Base-by-base conservation (phyloP, 92 coral and sea anemone genomes). In the Phenganax marumi region DNA sequence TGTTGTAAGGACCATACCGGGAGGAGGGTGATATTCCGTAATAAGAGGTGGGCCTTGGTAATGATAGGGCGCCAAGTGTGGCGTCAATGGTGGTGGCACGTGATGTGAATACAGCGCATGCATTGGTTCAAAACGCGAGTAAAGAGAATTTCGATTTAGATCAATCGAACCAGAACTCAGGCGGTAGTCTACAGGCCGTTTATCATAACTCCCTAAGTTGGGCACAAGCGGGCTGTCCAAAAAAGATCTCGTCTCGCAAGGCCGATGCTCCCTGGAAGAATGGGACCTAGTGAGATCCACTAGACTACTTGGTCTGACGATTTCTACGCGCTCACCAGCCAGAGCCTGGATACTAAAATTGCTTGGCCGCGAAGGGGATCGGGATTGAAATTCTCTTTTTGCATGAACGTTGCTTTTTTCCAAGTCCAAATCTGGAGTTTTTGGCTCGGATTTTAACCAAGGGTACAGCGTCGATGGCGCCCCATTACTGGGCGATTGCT, bases 371-470 rank as follows among this genome's bases (percentile, higher is more conserved):
- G 57, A 8, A 47, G 82, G 82, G n/a, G 82, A 57, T 26, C 25
- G 52, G 10, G 48, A 9, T 7, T 47, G 71, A 39, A 77, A 14
- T 46, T 77, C 82, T 21, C 52, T 58, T 77, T 56, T 72, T 19
- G 56, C 50, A 17, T 21, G 48, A 18, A 25, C 13, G 16, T 6
- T 26, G 26, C 33, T 50, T 43, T 54, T 75, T n/a, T 77, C 82
- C 18, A 56, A 61, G 1, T 77, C 71, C 10, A 21, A 21, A 0
- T 77, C 82, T 3, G 80, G 83, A 47, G 84, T 85, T 26, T 79
- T 90, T 51, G 87, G 81, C 53, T 90, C 97, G 39, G 88, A 91
- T 65, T 83, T 92, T 0, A 89, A 82, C 98, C 98, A 95, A 16
- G 97, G 75, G 52, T 85, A 89, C 39, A 86, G 88, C 17, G 90